Evolutionary conservation across 2,797 vertebrate genomes (phyloP), one percentile per base, ranked within the genome.

Genomic region (Karalla daura): DNA sequence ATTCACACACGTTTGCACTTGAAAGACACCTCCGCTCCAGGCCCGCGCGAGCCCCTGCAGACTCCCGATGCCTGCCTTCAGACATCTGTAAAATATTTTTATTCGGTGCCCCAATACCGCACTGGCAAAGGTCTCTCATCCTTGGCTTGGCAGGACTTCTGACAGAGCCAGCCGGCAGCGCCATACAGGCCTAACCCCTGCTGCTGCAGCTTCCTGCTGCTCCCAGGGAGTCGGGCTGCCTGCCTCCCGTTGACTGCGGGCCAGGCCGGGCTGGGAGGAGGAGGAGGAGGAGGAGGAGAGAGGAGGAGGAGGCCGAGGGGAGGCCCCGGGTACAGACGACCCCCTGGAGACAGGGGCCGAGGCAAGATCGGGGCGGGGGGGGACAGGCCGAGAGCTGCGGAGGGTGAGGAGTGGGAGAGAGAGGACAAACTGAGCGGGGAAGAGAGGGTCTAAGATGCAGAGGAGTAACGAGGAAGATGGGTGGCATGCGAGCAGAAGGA

Each of bases 51-150:
- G 65, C 68, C 44, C 56, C 61, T 63, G 50, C 81, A 67, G 82
- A 76, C 84, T 90, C 83, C 71, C 39, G 54, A 69, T 65, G 81
- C 70, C 87, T 88, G 84, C 85, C 84, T 92, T 92, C 85, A 90
- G 85, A 93, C 89, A 92, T 90, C 89, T 93, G 93, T 88, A 92
- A 92, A 91, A 92, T 89, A 93, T 92, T 93, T 92, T 90, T 90
- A 86, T 92, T 91, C 84, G 45, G 74, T 86, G 91, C 89, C 83
- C 88, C 87, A 86, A 80, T 89, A 88, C 89, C 84, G 77, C 87
- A 87, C 86, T 90, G 91, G 90, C 90, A 92, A 90, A 92, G 91
- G 89, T 88, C 90, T 93, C 85, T 77, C 67, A 88, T 92, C 85
- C 84, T 86, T 88, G 90, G 88, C 90, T 90, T 94, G 93, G 93